A percentile compares a stretch with the other conserved stretches of the same genome.
phyloP scores from a whole-genome alignment of 2,113 vertebrate species.

The Aplodontia rufa region DNA sequence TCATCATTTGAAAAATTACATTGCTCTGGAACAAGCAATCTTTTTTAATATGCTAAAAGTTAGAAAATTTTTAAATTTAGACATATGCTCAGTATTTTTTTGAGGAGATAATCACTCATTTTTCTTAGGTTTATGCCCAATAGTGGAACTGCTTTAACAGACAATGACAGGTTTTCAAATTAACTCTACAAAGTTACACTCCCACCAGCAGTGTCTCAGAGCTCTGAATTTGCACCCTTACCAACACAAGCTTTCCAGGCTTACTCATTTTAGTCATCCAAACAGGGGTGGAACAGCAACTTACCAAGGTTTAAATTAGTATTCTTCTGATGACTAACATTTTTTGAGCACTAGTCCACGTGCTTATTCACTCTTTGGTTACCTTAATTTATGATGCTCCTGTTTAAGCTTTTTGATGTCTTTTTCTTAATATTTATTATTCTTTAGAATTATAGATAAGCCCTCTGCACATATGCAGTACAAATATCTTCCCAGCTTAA shows the following conservation, averaged over 20 bases:
- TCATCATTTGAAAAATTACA: background rate
- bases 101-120: background rate
- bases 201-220: background rate
- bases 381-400: background rate
- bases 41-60: background rate
- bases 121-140: background rate
- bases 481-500: background rate
- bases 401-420: background rate
- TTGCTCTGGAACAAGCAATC: background rate
- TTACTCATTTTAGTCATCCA: background rate
- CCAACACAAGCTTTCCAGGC: background rate
- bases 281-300: background rate
- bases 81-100: background rate
- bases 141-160: background rate
- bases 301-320: background rate
- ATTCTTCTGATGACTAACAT: background rate
- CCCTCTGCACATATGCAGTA: background rate
- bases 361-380: background rate
- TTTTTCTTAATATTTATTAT: background rate
- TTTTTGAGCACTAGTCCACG: background rate
- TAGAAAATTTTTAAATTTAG: slow-evolving; percentile 41
- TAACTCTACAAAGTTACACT: background rate
- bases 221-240: background rate
- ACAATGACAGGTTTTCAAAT: background rate
- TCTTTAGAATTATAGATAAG: background rate